These are phyloP conservation scores for Pheucticus melanocephalus DNA, from an alignment of 2,113 vertebrate genomes.

Conservation along the genomic window DNA sequence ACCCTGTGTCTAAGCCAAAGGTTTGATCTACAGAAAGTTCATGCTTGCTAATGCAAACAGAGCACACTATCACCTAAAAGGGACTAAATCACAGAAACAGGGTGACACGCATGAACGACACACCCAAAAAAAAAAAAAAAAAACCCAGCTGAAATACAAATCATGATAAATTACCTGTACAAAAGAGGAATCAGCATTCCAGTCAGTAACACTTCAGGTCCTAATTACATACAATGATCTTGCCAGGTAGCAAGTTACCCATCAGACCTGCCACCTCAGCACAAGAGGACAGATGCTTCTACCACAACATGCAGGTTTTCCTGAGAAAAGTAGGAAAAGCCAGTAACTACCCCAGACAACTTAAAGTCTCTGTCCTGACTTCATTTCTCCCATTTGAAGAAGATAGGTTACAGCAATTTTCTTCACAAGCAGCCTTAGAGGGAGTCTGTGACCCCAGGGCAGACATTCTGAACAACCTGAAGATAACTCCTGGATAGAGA, in stretches of 20 bases:
- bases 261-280: not conserved
- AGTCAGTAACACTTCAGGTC: not conserved
- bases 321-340: not conserved
- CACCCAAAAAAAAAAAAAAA: not conserved
- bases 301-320: not conserved
- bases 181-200: not conserved
- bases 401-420: not conserved
- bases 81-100: not conserved
- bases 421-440: not conserved
- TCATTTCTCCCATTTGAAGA: not conserved
- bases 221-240: not conserved
- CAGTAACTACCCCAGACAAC: not conserved
- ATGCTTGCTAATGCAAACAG: not conserved
- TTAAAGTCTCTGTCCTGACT: not conserved
- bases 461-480: conserved; percentile 11
- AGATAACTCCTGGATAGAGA: not conserved
- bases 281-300: not conserved
- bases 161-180: not conserved
- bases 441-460: not conserved
- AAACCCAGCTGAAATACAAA: not conserved
- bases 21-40: not conserved
- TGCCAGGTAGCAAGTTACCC: not conserved
- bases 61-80: not conserved
- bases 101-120: not conserved
- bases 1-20: not conserved